Conservation (phyloP, 1,140 invertebrate species). For the Daktulosphaira vitifoliae region DNA sequence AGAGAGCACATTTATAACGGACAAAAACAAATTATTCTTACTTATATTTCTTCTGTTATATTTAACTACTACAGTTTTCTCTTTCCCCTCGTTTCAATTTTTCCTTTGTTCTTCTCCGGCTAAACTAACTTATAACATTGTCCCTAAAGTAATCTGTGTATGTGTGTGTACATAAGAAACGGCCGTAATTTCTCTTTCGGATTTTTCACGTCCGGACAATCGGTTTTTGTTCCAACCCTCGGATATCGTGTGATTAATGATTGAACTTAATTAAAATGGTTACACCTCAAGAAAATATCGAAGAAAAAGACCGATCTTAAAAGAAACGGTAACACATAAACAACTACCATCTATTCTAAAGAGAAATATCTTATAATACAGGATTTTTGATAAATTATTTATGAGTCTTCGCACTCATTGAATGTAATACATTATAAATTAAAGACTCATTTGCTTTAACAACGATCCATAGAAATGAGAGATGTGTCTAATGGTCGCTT, state of each 20-base stretch:
- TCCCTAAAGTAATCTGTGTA: slow-evolving; percentile 16
- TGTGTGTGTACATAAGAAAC: slow-evolving; percentile 4
- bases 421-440: too few relatives aligned
- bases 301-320: neutral
- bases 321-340: too few relatives aligned
- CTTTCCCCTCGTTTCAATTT: too few relatives aligned
- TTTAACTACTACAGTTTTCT: neutral
- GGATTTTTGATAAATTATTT: too few relatives aligned
- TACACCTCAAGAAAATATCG: slow-evolving; percentile 1
- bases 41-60: neutral
- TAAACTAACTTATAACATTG: slow-evolving; percentile 11
- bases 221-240: neutral
- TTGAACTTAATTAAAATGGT: slow-evolving; percentile 21
- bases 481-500: too few relatives aligned
- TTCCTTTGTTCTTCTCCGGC: neutral
- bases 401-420: too few relatives aligned
- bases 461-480: too few relatives aligned
- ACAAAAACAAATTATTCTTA: too few relatives aligned
- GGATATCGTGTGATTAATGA: slow-evolving; percentile 22
- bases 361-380: too few relatives aligned
- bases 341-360: too few relatives aligned
- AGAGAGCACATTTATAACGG: too few relatives aligned
- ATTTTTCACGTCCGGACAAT: slow-evolving; percentile 16
- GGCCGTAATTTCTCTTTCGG: slow-evolving; percentile 18
- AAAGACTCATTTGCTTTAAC: too few relatives aligned